Conservation (phyloP, 1,140 invertebrate species). For the Drosophila lacteicornis region DNA sequence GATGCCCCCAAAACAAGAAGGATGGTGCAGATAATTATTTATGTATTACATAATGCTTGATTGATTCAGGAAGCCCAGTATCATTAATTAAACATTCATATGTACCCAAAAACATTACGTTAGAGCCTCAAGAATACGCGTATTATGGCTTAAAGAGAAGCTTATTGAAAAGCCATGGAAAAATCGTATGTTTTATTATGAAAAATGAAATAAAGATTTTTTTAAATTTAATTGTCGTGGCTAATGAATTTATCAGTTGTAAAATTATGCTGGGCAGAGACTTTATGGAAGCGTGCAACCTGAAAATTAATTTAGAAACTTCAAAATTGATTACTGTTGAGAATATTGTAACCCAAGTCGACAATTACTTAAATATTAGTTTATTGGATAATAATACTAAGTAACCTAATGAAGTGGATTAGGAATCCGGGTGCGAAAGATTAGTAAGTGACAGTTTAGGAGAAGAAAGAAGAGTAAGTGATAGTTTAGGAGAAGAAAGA, state of each 20-base stretch:
- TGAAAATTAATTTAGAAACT: background rate
- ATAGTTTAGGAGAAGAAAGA: background rate
- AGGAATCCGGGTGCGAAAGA: background rate
- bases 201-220: background rate
- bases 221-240: background rate
- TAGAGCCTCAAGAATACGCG: background rate
- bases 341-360: background rate
- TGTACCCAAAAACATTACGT: background rate
- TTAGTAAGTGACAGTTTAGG: background rate
- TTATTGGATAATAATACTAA: background rate
- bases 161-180: background rate
- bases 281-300: background rate
- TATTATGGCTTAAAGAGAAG: background rate
- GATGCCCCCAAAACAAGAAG: background rate
- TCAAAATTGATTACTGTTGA: background rate
- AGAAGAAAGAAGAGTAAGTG: no score
- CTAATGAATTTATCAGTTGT: background rate
- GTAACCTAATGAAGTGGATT: background rate
- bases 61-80: conserved; percentile 1
- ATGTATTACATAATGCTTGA: conserved; percentile 1
- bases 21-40: background rate
- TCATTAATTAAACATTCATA: background rate
- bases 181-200: conserved; percentile 1
- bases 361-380: background rate
- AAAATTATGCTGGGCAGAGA: background rate